Percentiles rank a stretch among this genome's conserved stretches.
Evolutionary conservation across 2,797 vertebrate genomes (phyloP).

Genomic region (Falco novaeseelandiae): DNA sequence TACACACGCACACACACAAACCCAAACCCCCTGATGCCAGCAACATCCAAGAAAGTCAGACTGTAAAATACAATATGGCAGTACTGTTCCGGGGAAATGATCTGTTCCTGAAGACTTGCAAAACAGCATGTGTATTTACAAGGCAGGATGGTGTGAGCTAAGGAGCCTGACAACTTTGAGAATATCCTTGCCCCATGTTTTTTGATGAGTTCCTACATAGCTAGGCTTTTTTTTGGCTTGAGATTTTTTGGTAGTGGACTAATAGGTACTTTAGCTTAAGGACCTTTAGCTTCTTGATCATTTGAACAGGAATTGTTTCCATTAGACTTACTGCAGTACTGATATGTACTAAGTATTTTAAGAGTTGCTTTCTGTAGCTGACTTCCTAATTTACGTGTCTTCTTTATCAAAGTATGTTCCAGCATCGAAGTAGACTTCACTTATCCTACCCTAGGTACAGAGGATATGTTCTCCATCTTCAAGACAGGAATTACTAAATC

Average conservation of each 20-base stretch:
- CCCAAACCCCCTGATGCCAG: not conserved
- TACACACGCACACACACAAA: not conserved
- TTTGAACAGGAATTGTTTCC: not conserved
- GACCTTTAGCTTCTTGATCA: not conserved
- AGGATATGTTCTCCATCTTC: not conserved
- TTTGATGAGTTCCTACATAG: not conserved
- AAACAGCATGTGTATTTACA: not conserved
- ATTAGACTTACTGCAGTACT: not conserved
- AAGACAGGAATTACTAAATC: not conserved
- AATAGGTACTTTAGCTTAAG: not conserved
- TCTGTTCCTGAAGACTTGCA: not conserved
- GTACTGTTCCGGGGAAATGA: not conserved
- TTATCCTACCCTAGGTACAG: not conserved
- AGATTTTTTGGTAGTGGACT: not conserved
- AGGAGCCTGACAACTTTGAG: not conserved
- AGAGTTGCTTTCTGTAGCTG: not conserved
- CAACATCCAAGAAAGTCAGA: not conserved
- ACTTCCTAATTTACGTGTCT: not conserved
- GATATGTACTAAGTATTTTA: not conserved
- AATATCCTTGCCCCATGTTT: not conserved
- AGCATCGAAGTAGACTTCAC: not conserved
- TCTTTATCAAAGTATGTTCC: not conserved
- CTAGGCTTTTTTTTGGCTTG: not conserved
- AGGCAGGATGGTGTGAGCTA: not conserved
- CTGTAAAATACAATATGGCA: not conserved